phyloP scores from a whole-genome alignment of 2,113 vertebrate species.

The Pteruthius melanotis region DNA sequence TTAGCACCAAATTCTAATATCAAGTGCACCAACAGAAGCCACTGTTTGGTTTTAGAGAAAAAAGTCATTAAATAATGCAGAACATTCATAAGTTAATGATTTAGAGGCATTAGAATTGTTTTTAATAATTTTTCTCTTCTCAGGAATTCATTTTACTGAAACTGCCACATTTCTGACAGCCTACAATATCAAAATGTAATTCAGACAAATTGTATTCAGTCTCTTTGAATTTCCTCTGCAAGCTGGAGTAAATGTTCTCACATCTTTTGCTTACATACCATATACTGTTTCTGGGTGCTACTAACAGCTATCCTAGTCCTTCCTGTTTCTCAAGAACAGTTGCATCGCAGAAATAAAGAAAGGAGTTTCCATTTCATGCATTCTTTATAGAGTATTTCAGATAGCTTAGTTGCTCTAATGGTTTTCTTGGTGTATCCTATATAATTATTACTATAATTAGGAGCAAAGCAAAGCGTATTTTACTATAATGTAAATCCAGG shows the following conservation, averaged over 20 bases:
- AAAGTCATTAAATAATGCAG: not conserved
- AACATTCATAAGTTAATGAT: not conserved
- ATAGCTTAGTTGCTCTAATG: not conserved
- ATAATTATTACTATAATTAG: not conserved
- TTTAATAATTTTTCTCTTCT: not conserved
- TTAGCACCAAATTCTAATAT: not conserved
- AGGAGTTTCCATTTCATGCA: not conserved
- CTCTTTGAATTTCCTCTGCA: not conserved
- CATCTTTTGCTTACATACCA: not conserved
- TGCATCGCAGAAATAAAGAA: not conserved
- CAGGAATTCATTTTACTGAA: not conserved
- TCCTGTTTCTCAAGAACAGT: not conserved
- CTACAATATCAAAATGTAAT: not conserved
- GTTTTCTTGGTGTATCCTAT: not conserved
- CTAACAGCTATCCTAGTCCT: not conserved
- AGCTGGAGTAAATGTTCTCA: not conserved
- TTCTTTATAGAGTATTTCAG: not conserved
- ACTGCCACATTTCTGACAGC: not conserved
- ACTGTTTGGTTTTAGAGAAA: not conserved
- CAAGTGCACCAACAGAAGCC: not conserved
- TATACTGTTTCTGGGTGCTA: not conserved
- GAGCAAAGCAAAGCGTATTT: not conserved
- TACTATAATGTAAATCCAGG: not conserved
- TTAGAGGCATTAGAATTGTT: not conserved
- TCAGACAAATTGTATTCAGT: not conserved